These are phyloP conservation scores for Synanthedon andrenaeformis DNA, from an alignment of 2,888 invertebrate genomes.

Conservation along the genomic window DNA sequence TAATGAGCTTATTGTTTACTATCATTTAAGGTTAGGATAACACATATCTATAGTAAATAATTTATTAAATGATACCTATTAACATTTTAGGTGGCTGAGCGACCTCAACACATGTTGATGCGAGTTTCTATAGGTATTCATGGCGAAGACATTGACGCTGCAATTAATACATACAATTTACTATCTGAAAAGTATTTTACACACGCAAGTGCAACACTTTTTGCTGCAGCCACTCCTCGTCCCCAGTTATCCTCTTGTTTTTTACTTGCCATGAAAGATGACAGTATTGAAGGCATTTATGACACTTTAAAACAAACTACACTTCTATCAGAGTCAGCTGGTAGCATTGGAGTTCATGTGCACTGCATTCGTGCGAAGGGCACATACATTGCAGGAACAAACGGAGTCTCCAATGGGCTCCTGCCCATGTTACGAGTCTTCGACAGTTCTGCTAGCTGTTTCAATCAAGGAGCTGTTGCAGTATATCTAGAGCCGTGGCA, in stretches of 20 bases:
- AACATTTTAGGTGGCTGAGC: conserved; percentile 78
- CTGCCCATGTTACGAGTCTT: conserved; percentile 96
- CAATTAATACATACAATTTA: conserved; percentile 95
- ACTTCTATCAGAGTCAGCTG: conserved; percentile 95
- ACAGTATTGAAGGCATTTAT: conserved; percentile 96
- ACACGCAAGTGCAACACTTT: conserved; percentile 97
- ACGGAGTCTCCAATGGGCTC: conserved; percentile 94
- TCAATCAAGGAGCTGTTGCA: conserved; percentile 99
- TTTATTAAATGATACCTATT: too few relatives aligned
- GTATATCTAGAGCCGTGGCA: conserved; percentile 99
- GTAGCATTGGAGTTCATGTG: conserved; percentile 96
- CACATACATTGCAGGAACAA: conserved; percentile 92
- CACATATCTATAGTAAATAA: too few relatives aligned
- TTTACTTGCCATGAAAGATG: conserved; percentile 91
- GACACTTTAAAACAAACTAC: conserved; percentile 93
- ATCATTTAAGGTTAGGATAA: too few relatives aligned
- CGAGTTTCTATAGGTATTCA: conserved; percentile 97
- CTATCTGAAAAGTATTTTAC: conserved; percentile 97
- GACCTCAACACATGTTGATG: conserved; percentile 99
- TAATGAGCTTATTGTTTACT: too few relatives aligned
- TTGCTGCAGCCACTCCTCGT: conserved; percentile 90
- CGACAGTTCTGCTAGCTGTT: conserved; percentile 95
- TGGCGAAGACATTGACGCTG: conserved; percentile 90
- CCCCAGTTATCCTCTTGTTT: conserved; percentile 98
- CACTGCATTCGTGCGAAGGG: conserved; percentile 96